Conservation (phyloP, 1,140 invertebrate genomes). For the Hyposmocoma kahamanoa region DNA sequence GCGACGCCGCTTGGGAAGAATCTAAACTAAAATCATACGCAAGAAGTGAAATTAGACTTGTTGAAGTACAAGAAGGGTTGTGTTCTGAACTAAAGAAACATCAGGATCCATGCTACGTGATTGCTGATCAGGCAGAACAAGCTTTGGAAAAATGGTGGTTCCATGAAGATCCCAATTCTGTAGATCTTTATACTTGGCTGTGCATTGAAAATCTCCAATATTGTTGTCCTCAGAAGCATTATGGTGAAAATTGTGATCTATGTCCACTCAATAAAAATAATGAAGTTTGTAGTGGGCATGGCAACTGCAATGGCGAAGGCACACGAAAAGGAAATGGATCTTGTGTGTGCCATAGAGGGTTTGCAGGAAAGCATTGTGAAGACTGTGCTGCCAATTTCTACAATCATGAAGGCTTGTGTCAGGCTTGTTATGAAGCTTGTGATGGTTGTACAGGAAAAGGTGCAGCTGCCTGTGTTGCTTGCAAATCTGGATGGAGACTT, state of each 20-base stretch:
- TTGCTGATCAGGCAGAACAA: slow-evolving; percentile 90
- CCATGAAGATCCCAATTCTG: slow-evolving; percentile 77
- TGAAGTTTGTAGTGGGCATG: slow-evolving; percentile 88
- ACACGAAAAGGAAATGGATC: slow-evolving; percentile 94
- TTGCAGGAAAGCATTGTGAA: slow-evolving; percentile 86
- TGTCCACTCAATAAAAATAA: slow-evolving; percentile 86
- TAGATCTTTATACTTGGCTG: slow-evolving; percentile 84
- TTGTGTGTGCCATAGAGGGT: slow-evolving; percentile 91
- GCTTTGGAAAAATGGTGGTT: slow-evolving; percentile 94
- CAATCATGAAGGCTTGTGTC: slow-evolving; percentile 81
- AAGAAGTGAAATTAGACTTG: slow-evolving; percentile 91
- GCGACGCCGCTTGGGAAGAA: slow-evolving; percentile 98
- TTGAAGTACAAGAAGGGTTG: slow-evolving; percentile 93
- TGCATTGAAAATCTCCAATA: slow-evolving; percentile 88
- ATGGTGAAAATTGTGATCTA: slow-evolving; percentile 85
- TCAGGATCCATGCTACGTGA: slow-evolving; percentile 87
- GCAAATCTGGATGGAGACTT: slow-evolving; percentile 87
- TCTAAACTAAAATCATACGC: slow-evolving; percentile 91
- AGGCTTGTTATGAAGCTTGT: slow-evolving; percentile 90
- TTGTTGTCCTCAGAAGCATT: slow-evolving; percentile 92
- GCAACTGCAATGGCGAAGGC: slow-evolving; percentile 94
- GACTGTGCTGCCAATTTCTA: slow-evolving; percentile 87
- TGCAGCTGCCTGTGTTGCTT: slow-evolving; percentile 86
- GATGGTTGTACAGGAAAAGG: slow-evolving; percentile 86
- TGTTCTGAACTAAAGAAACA: slow-evolving; percentile 75